A percentile compares a stretch with the other conserved stretches of the same genome.
phyloP scores from a whole-genome alignment of 1,140 invertebrate species.

The Diploscapter pachys region DNA sequence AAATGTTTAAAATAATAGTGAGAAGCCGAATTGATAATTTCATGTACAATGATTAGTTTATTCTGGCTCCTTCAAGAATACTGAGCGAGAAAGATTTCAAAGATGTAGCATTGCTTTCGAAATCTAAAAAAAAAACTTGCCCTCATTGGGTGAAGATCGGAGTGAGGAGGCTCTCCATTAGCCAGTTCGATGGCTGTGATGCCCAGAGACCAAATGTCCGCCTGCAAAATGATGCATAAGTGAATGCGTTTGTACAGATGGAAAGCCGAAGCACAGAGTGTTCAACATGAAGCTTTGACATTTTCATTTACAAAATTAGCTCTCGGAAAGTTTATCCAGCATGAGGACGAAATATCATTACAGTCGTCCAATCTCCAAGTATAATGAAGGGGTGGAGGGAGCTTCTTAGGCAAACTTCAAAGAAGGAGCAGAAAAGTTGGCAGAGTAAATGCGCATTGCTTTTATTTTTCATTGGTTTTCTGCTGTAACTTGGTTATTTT shows the following conservation, averaged over 20 bases:
- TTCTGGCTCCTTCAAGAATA: no score
- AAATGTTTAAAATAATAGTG: no score
- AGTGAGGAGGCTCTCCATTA: conserved; percentile 98
- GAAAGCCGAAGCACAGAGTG: conserved; percentile 34
- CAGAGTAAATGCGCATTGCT: no score
- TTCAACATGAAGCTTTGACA: not conserved
- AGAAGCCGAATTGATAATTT: no score
- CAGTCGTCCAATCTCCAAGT: no score
- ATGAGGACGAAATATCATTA: not conserved
- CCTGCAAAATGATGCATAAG: conserved; percentile 63
- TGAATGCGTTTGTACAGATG: conserved; percentile 5
- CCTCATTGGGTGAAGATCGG: conserved; percentile 85
- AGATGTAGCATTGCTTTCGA: not conserved
- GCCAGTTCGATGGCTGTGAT: conserved; percentile 98
- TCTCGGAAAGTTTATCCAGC: not conserved
- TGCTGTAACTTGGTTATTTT: no score
- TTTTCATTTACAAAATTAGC: conserved; percentile 5
- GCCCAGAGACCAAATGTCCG: conserved; percentile 98
- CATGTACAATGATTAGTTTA: no score
- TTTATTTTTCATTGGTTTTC: no score
- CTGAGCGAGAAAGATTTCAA: not conserved
- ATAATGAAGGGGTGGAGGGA: no score
- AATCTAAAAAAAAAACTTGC: not conserved
- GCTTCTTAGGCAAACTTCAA: no score
- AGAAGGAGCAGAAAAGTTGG: no score